phyloP scores from a whole-genome alignment of 2,888 invertebrate genomes.

The Harpalus rubripes region DNA sequence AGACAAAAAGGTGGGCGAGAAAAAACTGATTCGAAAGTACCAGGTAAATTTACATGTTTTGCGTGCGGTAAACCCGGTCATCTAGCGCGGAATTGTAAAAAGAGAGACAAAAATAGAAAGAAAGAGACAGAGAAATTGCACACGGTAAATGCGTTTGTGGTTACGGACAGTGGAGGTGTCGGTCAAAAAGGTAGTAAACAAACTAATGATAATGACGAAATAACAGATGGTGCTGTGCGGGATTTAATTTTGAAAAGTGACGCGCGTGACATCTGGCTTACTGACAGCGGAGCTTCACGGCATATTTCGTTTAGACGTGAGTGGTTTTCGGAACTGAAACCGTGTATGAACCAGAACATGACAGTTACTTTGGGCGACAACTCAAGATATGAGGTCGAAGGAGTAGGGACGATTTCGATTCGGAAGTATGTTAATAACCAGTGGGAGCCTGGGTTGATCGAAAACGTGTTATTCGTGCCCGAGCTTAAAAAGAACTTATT shows the following conservation, averaged over 20 bases:
- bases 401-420: constrained; percentile 68
- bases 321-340: constrained; percentile 65
- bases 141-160: no score
- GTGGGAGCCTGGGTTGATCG: constrained; percentile 68
- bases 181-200: no score
- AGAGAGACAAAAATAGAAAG: no score
- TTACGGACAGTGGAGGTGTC: no score
- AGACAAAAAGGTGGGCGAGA: constrained; percentile 33
- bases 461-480: constrained; percentile 70
- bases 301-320: constrained; percentile 69
- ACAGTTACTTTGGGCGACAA: constrained; percentile 42
- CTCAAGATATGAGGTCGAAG: constrained; percentile 64
- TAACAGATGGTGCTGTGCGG: no score
- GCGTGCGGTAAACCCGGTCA: constrained; percentile 64
- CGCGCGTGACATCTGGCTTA: constrained; percentile 68
- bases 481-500: constrained; percentile 70
- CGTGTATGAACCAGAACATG: constrained; percentile 56
- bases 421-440: constrained; percentile 66
- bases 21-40: constrained; percentile 43
- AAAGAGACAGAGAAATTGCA: no score
- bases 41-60: constrained; percentile 66
- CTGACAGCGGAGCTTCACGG: constrained; percentile 70
- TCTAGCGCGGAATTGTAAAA: no score
- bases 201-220: no score
- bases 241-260: no score